These are phyloP conservation scores for Trachops cirrhosus DNA, from an alignment of 2,797 vertebrate genomes.

Conservation along the genomic window DNA sequence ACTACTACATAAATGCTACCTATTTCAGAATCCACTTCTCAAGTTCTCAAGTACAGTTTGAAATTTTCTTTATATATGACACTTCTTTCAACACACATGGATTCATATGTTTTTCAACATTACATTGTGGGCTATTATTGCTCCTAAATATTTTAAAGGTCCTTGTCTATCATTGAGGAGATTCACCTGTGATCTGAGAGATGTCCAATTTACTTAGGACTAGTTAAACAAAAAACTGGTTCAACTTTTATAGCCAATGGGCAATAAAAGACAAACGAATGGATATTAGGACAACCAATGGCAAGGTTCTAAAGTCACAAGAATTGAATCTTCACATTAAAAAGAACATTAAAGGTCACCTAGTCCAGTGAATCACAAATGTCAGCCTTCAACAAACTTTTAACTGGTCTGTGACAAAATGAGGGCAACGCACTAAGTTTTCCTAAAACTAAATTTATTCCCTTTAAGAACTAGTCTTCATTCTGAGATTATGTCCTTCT, in stretches of 20 bases:
- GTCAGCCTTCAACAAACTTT: neutral
- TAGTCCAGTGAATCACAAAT: neutral
- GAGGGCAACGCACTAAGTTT: neutral
- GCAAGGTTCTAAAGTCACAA: neutral
- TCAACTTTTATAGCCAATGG: neutral
- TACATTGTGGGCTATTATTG: neutral
- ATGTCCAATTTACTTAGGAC: neutral
- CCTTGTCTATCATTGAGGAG: neutral
- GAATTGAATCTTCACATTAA: neutral
- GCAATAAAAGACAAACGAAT: neutral
- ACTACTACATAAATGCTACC: neutral
- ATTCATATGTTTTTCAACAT: neutral
- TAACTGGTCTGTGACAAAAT: conserved; percentile 37
- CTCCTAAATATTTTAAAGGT: conserved; percentile 19
- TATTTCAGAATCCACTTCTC: neutral
- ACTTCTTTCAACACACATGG: neutral
- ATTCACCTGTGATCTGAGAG: neutral
- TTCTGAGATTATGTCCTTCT: neutral
- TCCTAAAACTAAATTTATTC: conserved; percentile 22
- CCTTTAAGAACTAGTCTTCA: neutral
- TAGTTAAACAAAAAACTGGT: conserved; percentile 14
- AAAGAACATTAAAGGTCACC: neutral
- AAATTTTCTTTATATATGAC: neutral
- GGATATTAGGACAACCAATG: neutral
- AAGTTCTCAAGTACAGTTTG: neutral